Evolutionary conservation across 1,140 invertebrate genomes (phyloP).

Genomic region (Pseudomyrmex dendroicus): DNA sequence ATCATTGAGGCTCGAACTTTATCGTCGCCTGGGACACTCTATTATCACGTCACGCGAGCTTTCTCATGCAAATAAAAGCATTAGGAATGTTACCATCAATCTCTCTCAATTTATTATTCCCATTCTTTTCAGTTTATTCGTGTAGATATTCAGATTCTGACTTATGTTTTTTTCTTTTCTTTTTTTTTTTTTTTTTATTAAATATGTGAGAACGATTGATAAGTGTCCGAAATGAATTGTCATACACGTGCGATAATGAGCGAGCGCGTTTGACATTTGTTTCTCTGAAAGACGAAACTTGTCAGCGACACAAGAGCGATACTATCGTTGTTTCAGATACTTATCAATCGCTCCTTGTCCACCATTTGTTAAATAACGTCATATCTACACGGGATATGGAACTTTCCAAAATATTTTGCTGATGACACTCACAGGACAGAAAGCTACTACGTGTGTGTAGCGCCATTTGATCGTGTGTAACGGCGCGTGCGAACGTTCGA

Average conservation of each 20-base stretch:
- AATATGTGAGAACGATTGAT: no score
- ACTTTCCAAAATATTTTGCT: background rate
- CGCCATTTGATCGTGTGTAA: background rate
- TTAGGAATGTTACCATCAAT: slow-evolving; percentile 43
- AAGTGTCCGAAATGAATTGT: no score
- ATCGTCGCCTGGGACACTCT: background rate
- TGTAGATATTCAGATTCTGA: background rate
- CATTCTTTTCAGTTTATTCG: slow-evolving; percentile 5
- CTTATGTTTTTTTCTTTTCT: no score
- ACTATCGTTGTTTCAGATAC: no score
- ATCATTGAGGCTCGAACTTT: background rate
- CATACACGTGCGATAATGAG: no score
- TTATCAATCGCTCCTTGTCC: no score
- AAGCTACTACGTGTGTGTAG: background rate
- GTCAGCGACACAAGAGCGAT: no score
- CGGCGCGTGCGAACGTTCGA: background rate
- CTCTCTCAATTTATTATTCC: background rate
- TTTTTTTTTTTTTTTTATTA: no score
- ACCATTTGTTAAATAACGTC: background rate
- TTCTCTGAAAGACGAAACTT: no score
- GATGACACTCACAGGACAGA: slow-evolving; percentile 3
- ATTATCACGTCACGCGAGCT: slow-evolving; percentile 37
- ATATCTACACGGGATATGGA: background rate
- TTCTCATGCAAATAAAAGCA: slow-evolving; percentile 37
- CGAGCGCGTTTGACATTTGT: no score